These are phyloP conservation scores for Chloropsis hardwickii DNA, from an alignment of 2,113 vertebrate species.

Conservation along the genomic window DNA sequence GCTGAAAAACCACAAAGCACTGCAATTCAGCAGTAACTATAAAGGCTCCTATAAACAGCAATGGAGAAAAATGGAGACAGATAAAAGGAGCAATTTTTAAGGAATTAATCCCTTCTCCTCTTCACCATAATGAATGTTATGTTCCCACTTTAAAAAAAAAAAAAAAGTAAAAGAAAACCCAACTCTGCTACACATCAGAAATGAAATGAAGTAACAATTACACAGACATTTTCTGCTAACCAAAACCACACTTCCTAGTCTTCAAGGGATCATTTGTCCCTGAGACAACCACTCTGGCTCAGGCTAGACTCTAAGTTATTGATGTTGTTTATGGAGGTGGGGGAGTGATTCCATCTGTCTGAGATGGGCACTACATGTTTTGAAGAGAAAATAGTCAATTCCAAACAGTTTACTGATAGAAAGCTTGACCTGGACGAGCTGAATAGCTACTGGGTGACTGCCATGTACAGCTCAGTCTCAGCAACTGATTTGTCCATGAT, in stretches of 20 bases:
- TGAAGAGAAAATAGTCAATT: not conserved
- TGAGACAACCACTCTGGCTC: not conserved
- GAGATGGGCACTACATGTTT: not conserved
- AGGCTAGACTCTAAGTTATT: not conserved
- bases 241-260: conserved; percentile 35
- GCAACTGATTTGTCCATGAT: conserved; percentile 81
- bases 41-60: not conserved
- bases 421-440: conserved; percentile 16
- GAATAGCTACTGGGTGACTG: conserved; percentile 32
- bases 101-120: not conserved
- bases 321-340: conserved; percentile 36
- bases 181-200: not conserved
- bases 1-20: not conserved
- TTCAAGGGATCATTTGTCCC: conserved; percentile 49
- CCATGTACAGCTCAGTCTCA: conserved; percentile 38
- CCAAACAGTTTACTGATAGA: not conserved
- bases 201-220: not conserved
- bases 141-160: not conserved
- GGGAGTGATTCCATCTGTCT: conserved; percentile 33
- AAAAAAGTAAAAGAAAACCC: not conserved
- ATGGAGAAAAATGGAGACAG: not conserved
- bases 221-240: conserved; percentile 33
- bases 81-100: conserved; percentile 1
- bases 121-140: not conserved
- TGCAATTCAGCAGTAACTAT: not conserved